Evolutionary conservation across 2,797 vertebrate genomes (phyloP).

Genomic region (Sebastes dallii): DNA sequence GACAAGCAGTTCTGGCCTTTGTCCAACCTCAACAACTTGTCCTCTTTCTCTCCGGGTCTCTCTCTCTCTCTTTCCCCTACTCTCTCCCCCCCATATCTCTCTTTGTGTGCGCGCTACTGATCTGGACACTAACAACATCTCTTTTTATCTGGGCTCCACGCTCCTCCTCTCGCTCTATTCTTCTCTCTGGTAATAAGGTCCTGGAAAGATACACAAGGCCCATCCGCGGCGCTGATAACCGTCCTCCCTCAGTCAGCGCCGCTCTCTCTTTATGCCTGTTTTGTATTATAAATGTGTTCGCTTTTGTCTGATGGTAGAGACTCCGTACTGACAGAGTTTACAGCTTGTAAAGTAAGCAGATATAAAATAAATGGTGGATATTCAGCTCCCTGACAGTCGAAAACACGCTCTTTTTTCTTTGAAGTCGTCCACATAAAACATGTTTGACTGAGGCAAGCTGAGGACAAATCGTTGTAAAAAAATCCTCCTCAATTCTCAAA

Average conservation of each 20-base stretch:
- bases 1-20: conserved; percentile 52
- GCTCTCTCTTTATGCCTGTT: background rate
- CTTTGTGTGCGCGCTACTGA: conserved; percentile 49
- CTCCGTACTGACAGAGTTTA: background rate
- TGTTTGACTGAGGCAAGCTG: background rate
- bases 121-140: conserved; percentile 63
- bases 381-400: background rate
- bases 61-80: background rate
- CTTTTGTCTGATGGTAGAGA: background rate
- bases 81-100: conserved; percentile 35
- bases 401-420: background rate
- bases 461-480: conserved; percentile 1
- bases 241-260: conserved; percentile 2
- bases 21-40: conserved; percentile 61
- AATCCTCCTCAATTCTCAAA: background rate
- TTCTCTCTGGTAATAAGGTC: conserved; percentile 56
- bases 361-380: background rate
- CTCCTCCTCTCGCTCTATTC: conserved; percentile 42
- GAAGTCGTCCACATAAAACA: background rate
- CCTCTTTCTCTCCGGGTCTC: conserved; percentile 29
- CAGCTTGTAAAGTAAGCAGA: background rate
- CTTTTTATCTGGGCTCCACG: conserved; percentile 34
- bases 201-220: conserved; percentile 44
- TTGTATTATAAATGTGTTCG: background rate
- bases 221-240: conserved; percentile 24